These are phyloP conservation scores for Agonum fuliginosum DNA, from an alignment of 2,888 invertebrate species.

Conservation along the genomic window DNA sequence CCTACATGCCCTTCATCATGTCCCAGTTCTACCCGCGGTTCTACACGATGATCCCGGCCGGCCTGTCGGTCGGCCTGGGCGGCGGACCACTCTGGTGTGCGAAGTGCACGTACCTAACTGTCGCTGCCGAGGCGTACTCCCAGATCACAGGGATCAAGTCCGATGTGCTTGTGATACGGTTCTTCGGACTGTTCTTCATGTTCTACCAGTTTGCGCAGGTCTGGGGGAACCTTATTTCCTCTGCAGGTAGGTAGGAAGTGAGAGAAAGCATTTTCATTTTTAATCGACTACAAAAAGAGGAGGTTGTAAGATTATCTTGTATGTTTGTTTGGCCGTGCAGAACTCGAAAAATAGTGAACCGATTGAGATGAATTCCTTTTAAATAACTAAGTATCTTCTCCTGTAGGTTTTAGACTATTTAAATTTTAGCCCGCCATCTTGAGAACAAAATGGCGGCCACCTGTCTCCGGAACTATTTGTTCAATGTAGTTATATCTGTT, in stretches of 20 bases:
- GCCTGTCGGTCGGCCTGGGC: slow-evolving; percentile 88
- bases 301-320: no score
- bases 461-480: no score
- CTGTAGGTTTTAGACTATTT: no score
- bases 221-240: slow-evolving; percentile 94
- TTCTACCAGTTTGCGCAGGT: slow-evolving; percentile 97
- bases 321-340: no score
- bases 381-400: no score
- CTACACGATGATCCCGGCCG: slow-evolving; percentile 88
- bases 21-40: slow-evolving; percentile 93
- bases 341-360: no score
- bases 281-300: no score
- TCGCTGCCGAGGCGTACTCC: slow-evolving; percentile 87
- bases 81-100: slow-evolving; percentile 97
- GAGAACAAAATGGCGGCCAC: no score
- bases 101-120: slow-evolving; percentile 94
- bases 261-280: no score
- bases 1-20: slow-evolving; percentile 94
- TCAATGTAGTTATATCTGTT: no score
- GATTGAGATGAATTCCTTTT: no score
- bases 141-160: slow-evolving; percentile 80
- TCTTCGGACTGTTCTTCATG: slow-evolving; percentile 97
- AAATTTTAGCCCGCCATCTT: no score
- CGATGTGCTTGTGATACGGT: slow-evolving; percentile 89
- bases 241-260: slow-evolving; percentile 86